Base-by-base conservation (phyloP, 2,888 invertebrate species). In the Eupithecia inturbata region DNA sequence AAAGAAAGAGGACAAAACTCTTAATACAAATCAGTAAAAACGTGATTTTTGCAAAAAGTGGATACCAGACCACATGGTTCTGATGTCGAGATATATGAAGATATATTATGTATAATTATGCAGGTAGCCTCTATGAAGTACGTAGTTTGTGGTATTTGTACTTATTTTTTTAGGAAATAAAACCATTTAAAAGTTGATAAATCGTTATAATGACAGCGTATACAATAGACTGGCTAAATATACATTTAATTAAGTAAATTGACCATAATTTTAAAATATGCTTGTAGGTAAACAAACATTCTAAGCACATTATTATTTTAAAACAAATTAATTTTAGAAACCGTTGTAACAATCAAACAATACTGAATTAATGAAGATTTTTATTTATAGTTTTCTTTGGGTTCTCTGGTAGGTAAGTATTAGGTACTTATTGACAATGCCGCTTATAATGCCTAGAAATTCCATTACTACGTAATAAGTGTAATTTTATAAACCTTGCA, bases 311-410 rank as follows among this genome's bases (percentile, higher is more conserved):
- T 36, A 36, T 10, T 9, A 53, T 10, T 22, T 22, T 0, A 6
- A 53, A 22, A 22, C 22, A 10, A 53, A 53, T 49, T n/a, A n/a
- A n/a, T 49, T 53, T 22, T 53, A 53, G 10, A 22, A 22, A 53
- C n/a, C 49, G 49, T 53, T 49, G 9, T 45, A n/a, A 53, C n/a
- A 53, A 53, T 49, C 49, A 49, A 53, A 53, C 49, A 53, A 19
- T 7, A n/a, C 19, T 6, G 19, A 45, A 45, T 6, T 3, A 19
- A 49, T 49, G n/a, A 45, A 7, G 7, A 10, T n/a, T 19, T 19
- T 63, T n/a, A 39, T 39, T 19, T n/a, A 31, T 22, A 36, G 14
- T 33, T 39, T 66, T 36, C 26, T 26, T 66, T 66, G 3, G 6
- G 41, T 66, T 66, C 66, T 66, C 26, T 66, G 63, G 63, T 63